These are phyloP conservation scores for Mythimna ferrago DNA, from an alignment of 2,888 invertebrate genomes.

Conservation along the genomic window DNA sequence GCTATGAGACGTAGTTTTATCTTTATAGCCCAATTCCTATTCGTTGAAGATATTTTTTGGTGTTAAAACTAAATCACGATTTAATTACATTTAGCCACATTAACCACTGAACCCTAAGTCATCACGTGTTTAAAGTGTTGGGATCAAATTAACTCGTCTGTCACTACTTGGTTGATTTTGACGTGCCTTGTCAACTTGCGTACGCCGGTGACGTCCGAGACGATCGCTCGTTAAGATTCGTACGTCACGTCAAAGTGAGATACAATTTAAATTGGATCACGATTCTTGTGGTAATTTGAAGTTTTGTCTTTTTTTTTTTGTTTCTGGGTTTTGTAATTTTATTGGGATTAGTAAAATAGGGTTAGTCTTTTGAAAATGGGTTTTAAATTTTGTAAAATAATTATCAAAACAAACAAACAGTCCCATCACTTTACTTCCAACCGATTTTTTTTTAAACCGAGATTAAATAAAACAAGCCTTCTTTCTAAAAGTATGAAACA, in stretches of 20 bases:
- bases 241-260: conserved; percentile 57
- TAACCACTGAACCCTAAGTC: conserved; percentile 62
- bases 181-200: conserved; percentile 81
- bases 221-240: conserved; percentile 67
- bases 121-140: conserved; percentile 69
- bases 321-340: background rate
- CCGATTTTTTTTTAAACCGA: too few species aligned
- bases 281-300: conserved; percentile 62
- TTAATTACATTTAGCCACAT: conserved; percentile 7
- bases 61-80: background rate
- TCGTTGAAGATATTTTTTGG: background rate
- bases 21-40: background rate
- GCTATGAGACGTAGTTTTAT: background rate
- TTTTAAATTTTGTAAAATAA: too few species aligned
- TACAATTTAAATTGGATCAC: conserved; percentile 81
- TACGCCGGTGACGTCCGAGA: conserved; percentile 76
- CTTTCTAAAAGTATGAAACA: too few species aligned
- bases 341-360: background rate
- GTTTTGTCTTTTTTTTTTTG: conserved; percentile 41
- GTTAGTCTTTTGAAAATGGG: background rate
- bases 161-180: conserved; percentile 83
- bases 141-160: conserved; percentile 87
- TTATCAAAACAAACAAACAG: too few species aligned
- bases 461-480: too few species aligned
- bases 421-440: too few species aligned